A percentile compares a stretch with the other conserved stretches of the same genome.
Conservation (phyloP, 2,113 vertebrate species). For the Coturnix japonica region DNA sequence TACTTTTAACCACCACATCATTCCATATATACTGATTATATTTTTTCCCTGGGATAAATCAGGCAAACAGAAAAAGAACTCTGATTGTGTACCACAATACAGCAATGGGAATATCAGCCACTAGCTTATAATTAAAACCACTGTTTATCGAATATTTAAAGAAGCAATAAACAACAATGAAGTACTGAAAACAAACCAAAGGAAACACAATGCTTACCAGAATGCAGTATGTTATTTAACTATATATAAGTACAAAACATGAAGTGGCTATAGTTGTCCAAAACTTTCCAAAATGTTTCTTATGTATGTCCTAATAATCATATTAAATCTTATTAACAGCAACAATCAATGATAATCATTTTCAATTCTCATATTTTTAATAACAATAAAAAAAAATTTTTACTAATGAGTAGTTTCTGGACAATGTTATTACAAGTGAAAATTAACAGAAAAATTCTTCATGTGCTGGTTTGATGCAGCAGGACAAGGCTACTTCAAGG, state of each 20-base stretch:
- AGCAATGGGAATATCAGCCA: neutral
- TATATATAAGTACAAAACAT: neutral
- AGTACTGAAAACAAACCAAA: neutral
- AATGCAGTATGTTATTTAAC: neutral
- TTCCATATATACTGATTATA: neutral
- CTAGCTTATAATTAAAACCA: neutral
- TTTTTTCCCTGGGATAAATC: neutral
- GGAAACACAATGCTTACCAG: neutral
- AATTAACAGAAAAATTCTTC: neutral
- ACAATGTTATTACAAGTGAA: fast-evolving
- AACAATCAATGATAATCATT: neutral
- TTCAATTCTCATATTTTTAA: neutral
- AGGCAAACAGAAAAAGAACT: neutral
- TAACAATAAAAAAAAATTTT: neutral
- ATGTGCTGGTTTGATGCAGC: neutral
- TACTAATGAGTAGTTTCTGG: neutral
- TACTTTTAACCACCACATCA: neutral
- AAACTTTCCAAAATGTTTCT: neutral
- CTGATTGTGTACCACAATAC: neutral
- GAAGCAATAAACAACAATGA: neutral
- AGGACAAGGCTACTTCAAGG: neutral
- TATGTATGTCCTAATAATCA: neutral
- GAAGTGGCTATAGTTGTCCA: neutral
- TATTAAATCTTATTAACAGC: neutral
- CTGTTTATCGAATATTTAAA: neutral